Conservation (phyloP, 2,888 invertebrate genomes). For the Oeneis ivallda region DNA sequence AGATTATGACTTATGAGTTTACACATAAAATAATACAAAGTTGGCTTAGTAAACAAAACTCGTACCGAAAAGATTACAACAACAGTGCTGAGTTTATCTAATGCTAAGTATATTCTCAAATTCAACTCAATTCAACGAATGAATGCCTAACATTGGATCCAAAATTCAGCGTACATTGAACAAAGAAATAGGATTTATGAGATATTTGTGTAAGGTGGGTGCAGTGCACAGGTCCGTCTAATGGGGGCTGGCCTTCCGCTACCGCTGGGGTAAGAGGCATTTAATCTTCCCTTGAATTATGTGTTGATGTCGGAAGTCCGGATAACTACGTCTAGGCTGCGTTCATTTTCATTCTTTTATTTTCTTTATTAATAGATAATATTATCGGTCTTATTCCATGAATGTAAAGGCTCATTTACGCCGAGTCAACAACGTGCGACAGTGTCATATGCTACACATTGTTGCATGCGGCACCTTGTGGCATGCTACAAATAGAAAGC, state of each 20-base stretch:
- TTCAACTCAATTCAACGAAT: background rate
- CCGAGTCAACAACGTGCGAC: too few relatives aligned
- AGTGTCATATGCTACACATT: too few relatives aligned
- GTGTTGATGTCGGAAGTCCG: conserved; percentile 73
- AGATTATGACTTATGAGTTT: too few relatives aligned
- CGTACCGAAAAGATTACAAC: too few relatives aligned
- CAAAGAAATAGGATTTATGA: conserved; percentile 28
- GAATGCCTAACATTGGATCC: background rate
- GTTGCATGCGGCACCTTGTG: too few relatives aligned
- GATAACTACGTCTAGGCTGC: conserved; percentile 69
- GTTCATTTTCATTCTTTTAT: conserved; percentile 66
- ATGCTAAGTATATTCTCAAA: too few relatives aligned
- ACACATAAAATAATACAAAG: too few relatives aligned
- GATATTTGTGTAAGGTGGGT: conserved; percentile 35
- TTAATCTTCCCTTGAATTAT: conserved; percentile 78
- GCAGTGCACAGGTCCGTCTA: conserved; percentile 54
- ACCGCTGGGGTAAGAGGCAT: conserved; percentile 74
- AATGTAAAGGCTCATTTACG: too few relatives aligned
- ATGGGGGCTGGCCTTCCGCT: conserved; percentile 72
- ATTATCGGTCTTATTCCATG: too few relatives aligned
- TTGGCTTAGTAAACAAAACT: too few relatives aligned
- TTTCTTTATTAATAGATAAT: conserved; percentile 27
- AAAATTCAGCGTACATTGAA: conserved; percentile 15
- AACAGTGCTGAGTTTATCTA: too few relatives aligned
- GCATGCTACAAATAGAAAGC: too few relatives aligned